Base-by-base conservation (phyloP, 2,888 invertebrate genomes). In the Gryllus longicercus region DNA sequence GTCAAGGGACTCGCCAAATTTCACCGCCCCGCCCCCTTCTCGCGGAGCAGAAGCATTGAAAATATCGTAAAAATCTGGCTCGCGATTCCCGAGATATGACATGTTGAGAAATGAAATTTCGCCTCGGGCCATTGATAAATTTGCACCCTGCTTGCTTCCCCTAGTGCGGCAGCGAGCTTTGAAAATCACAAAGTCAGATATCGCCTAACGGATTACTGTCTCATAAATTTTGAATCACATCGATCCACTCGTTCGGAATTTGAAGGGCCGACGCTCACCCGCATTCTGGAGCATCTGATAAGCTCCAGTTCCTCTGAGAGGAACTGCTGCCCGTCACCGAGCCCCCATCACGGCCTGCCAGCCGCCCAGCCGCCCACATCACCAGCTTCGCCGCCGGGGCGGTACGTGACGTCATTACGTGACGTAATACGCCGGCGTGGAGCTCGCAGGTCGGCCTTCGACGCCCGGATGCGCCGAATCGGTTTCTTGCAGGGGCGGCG, bases 1-100 rank as follows among this genome's bases (percentile, higher is more conserved):
- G 63, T 14, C 63, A 16, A 63, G 63, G 63, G 63, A 63, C 25
- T 38, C 25, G 25, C 25, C 25, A 38, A 38, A 63, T 63, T 63
- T 63, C 63, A 63, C 63, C 63, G 63, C 3, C 2, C 18, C 63
- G 16, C 63, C 18, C 63, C 63, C 63, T 63, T 63, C 8, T 3
- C 18, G 63, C 63, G 2, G 3, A 18, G 18, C 18, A 63, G 63
- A 63, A 63, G 63, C 63, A 63, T 63, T 63, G 63, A 63, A 63
- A 63, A 63, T 63, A 63, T 63, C 63, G 63, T 63, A 63, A 63
- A 63, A 63, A 63, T 63, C 63, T 63, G 63, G 63, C 63, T 63
- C 63, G 63, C 63, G 63, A 63, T 63, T 18, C 63, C 18, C 14
- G 16, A 63, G 63, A 63, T 63, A 63, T 63, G 63, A 63, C 63